Conservation (phyloP, 2,113 vertebrate genomes). For the Mellivora capensis region DNA sequence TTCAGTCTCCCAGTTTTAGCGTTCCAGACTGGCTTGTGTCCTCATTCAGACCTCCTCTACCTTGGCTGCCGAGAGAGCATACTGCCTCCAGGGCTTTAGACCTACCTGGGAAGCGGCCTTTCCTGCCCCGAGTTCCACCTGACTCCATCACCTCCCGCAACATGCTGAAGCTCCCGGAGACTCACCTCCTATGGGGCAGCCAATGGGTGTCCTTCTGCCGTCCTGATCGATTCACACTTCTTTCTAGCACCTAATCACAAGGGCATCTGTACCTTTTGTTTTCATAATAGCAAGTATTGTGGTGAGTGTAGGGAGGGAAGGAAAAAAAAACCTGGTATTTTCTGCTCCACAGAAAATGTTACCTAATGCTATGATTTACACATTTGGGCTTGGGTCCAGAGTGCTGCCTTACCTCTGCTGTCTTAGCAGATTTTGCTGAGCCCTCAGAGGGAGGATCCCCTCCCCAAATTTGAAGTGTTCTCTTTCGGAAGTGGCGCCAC, state of each 20-base stretch:
- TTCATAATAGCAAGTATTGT: background rate
- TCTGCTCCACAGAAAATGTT: background rate
- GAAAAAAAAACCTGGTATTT: background rate
- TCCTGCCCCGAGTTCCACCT: background rate
- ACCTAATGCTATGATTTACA: background rate
- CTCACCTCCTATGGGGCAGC: background rate
- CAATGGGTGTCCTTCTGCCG: background rate
- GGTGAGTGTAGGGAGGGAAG: background rate
- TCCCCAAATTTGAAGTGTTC: background rate
- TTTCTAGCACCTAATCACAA: background rate
- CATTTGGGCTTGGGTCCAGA: background rate
- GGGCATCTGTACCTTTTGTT: background rate
- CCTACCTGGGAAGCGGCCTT: background rate
- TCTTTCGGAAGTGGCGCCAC: background rate
- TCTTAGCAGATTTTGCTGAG: background rate
- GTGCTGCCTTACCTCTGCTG: fast-evolving
- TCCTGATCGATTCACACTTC: background rate
- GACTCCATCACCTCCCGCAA: background rate
- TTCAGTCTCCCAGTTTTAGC: fast-evolving
- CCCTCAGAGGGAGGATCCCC: background rate
- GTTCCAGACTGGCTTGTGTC: background rate
- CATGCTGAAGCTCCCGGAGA: background rate
- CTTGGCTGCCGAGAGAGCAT: background rate
- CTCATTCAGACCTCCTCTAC: background rate
- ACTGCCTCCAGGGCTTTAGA: background rate